Percentiles rank a stretch among this genome's conserved stretches.
Conservation (phyloP, 2,113 vertebrate genomes). For the Arvicanthis niloticus region DNA sequence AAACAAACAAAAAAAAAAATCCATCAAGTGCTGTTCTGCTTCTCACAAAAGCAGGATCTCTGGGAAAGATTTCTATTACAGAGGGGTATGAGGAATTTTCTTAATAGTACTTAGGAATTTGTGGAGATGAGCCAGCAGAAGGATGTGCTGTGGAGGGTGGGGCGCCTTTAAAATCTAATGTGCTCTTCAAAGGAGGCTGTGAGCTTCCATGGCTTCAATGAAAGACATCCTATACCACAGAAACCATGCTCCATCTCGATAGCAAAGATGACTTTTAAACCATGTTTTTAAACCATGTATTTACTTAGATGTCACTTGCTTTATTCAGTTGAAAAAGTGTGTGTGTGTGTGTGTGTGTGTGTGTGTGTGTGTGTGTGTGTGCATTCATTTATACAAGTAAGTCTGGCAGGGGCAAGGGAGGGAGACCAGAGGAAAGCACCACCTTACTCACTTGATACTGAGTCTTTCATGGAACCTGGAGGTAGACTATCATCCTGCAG, state of each 20-base stretch:
- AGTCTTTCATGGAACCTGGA: background rate
- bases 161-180: background rate
- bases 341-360: background rate
- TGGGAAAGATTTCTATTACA: slow-evolving; percentile 42
- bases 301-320: slow-evolving; percentile 94
- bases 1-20: no score
- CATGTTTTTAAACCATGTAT: slow-evolving; percentile 92
- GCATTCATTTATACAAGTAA: background rate
- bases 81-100: slow-evolving; percentile 31
- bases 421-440: background rate
- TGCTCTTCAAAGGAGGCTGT: slow-evolving; percentile 53
- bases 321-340: slow-evolving; percentile 88
- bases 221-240: slow-evolving; percentile 75
- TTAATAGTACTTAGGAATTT: slow-evolving; percentile 17
- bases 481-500: background rate
- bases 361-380: background rate
- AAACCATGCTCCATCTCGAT: slow-evolving; percentile 77
- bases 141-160: background rate
- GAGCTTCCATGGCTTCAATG: slow-evolving; percentile 62
- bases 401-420: background rate
- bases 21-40: background rate
- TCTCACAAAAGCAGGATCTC: slow-evolving; percentile 50
- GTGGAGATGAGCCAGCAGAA: background rate
- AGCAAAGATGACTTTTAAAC: slow-evolving; percentile 85
- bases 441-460: background rate